Evolutionary conservation across 2,888 invertebrate genomes (phyloP).

Genomic region (Cerastis leucographa): DNA sequence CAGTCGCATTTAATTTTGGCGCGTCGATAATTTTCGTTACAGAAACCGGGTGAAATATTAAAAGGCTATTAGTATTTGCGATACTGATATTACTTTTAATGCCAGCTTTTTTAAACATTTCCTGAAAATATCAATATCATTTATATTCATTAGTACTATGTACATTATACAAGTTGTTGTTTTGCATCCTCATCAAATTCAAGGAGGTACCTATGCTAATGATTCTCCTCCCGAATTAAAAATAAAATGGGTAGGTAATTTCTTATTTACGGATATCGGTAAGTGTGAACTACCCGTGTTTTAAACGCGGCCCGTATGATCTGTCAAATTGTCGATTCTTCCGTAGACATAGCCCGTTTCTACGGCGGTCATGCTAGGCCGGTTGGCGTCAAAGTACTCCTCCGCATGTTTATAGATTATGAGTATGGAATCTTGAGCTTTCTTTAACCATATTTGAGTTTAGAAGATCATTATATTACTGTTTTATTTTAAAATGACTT

Average conservation of each 20-base stretch:
- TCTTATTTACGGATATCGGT: no score
- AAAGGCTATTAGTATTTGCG: neutral
- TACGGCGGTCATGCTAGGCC: no score
- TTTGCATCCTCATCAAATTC: no score
- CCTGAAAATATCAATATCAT: neutral
- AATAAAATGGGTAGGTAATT: no score
- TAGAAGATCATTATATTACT: no score
- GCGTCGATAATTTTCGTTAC: neutral
- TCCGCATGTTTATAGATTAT: neutral
- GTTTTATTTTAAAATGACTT: neutral
- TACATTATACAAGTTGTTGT: no score
- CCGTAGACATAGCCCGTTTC: no score
- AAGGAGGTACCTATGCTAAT: no score
- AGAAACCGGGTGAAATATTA: slow-evolving; percentile 3
- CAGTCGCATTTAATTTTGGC: neutral
- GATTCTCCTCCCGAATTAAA: no score
- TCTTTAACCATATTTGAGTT: neutral
- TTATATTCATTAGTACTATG: neutral
- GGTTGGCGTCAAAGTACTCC: neutral
- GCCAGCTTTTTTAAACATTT: neutral
- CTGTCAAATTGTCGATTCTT: no score
- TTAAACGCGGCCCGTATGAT: no score
- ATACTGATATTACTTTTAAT: neutral
- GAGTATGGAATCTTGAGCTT: neutral
- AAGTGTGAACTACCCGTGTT: no score